Conservation (phyloP, 2,888 invertebrate genomes). For the Torymus aiolomorphi region DNA sequence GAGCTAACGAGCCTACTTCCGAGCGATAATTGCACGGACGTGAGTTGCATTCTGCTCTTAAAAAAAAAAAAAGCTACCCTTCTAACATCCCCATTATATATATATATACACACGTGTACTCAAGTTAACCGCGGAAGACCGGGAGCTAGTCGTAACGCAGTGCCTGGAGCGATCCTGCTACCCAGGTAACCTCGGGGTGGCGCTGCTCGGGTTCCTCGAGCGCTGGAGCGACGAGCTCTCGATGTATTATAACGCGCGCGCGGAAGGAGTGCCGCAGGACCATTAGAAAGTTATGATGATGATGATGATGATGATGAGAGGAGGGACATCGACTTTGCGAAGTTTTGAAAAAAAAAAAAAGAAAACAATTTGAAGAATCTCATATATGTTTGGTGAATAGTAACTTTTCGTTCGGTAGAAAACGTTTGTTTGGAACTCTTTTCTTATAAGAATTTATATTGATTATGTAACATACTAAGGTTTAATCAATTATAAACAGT, state of each 20-base stretch:
- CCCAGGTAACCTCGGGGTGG: slow-evolving; percentile 62
- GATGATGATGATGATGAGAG: too few species aligned
- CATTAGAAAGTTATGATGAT: slow-evolving; percentile 1
- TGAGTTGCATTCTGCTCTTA: slow-evolving; percentile 52
- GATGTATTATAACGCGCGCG: slow-evolving; percentile 63
- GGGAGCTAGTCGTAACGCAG: slow-evolving; percentile 6
- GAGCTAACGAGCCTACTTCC: slow-evolving; percentile 28
- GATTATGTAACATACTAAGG: too few species aligned
- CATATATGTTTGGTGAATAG: too few species aligned
- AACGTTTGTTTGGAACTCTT: too few species aligned
- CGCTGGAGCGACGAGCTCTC: slow-evolving; percentile 63
- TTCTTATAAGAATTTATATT: too few species aligned
- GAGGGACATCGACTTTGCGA: too few species aligned
- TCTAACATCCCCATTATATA: too few species aligned
- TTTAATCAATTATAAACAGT: too few species aligned
- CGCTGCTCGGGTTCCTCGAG: slow-evolving; percentile 64
- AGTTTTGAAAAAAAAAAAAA: too few species aligned
- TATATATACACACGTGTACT: background rate
- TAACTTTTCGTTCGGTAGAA: too few species aligned
- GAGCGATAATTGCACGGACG: slow-evolving; percentile 59
- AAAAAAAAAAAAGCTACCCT: too few species aligned
- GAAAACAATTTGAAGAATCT: too few species aligned
- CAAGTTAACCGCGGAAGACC: slow-evolving; percentile 62
- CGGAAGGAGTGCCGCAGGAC: slow-evolving; percentile 58
- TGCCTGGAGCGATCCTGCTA: slow-evolving; percentile 63